Evolutionary conservation across 2,888 invertebrate genomes (phyloP).

Genomic region (Drosophila anomalata): DNA sequence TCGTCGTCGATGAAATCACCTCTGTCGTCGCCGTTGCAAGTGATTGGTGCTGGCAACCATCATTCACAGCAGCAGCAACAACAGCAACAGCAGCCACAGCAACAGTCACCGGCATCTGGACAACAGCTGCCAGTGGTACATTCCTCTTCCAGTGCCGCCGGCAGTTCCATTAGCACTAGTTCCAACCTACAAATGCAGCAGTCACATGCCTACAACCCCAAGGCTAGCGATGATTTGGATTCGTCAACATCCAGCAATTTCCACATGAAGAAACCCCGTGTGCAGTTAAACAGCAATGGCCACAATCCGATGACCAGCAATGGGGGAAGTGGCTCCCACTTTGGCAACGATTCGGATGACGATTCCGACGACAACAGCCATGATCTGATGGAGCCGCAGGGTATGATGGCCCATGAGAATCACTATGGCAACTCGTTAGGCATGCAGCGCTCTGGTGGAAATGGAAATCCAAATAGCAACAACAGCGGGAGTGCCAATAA

Average conservation of each 20-base stretch:
- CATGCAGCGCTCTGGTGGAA: slow-evolving; percentile 53
- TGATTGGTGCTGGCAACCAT: slow-evolving; percentile 41
- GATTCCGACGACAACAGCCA: slow-evolving; percentile 81
- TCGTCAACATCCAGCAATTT: slow-evolving; percentile 74
- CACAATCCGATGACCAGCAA: slow-evolving; percentile 52
- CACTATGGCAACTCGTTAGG: slow-evolving; percentile 53
- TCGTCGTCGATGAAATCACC: slow-evolving; percentile 84
- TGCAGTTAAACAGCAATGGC: slow-evolving; percentile 67
- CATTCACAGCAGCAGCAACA: slow-evolving; percentile 40
- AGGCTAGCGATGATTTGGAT: slow-evolving; percentile 70
- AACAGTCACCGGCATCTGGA: slow-evolving; percentile 33
- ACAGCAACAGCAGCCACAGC: slow-evolving; percentile 35
- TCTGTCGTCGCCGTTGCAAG: slow-evolving; percentile 79
- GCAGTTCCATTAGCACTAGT: slow-evolving; percentile 24
- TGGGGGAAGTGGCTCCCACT: slow-evolving; percentile 53
- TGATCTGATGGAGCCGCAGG: slow-evolving; percentile 69
- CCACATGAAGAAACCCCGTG: slow-evolving; percentile 81
- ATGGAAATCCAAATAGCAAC: slow-evolving; percentile 39
- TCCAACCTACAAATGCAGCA: slow-evolving; percentile 40
- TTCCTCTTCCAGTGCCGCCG: slow-evolving; percentile 64
- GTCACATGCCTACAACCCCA: slow-evolving; percentile 53
- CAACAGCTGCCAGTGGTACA: slow-evolving; percentile 66
- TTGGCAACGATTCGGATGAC: slow-evolving; percentile 75
- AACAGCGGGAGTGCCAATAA: slow-evolving; percentile 43
- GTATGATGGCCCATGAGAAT: slow-evolving; percentile 68